phyloP scores from a whole-genome alignment of 1,140 invertebrate genomes.

The Plodia interpunctella region DNA sequence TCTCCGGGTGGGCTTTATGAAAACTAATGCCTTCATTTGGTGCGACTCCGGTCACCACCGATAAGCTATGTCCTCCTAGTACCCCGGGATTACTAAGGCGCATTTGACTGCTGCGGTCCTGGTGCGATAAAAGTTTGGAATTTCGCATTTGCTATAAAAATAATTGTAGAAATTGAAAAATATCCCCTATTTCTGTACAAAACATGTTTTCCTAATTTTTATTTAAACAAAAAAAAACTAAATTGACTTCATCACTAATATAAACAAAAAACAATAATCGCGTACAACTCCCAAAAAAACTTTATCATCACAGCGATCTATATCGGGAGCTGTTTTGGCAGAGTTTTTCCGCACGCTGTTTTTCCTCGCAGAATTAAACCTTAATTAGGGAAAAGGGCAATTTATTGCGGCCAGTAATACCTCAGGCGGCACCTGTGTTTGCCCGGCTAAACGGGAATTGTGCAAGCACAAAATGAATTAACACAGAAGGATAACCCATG shows the following conservation, averaged over 20 bases:
- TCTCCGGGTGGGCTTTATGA: constrained; percentile 44
- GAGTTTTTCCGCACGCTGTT: constrained; percentile 3
- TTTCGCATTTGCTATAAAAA: background rate
- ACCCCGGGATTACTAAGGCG: constrained; percentile 40
- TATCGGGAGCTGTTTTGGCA: background rate
- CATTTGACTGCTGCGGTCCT: constrained; percentile 31
- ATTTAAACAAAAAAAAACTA: no score
- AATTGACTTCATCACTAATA: background rate
- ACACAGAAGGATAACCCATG: background rate
- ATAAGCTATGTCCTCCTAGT: constrained; percentile 48
- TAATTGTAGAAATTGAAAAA: no score
- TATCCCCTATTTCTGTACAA: no score
- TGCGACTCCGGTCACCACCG: constrained; percentile 34
- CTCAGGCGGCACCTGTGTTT: constrained; percentile 59
- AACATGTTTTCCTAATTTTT: no score
- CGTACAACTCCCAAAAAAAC: background rate
- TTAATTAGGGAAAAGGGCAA: constrained; percentile 75
- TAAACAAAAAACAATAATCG: background rate
- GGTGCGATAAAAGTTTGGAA: constrained; percentile 23
- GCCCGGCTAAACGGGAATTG: constrained; percentile 30
- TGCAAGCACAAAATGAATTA: background rate
- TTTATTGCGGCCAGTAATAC: constrained; percentile 58
- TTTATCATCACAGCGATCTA: background rate
- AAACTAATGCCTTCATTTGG: constrained; percentile 58
- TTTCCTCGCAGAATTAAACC: constrained; percentile 52